These are phyloP conservation scores for Pluvianellus socialis DNA, from an alignment of 2,113 vertebrate species.

Conservation along the genomic window DNA sequence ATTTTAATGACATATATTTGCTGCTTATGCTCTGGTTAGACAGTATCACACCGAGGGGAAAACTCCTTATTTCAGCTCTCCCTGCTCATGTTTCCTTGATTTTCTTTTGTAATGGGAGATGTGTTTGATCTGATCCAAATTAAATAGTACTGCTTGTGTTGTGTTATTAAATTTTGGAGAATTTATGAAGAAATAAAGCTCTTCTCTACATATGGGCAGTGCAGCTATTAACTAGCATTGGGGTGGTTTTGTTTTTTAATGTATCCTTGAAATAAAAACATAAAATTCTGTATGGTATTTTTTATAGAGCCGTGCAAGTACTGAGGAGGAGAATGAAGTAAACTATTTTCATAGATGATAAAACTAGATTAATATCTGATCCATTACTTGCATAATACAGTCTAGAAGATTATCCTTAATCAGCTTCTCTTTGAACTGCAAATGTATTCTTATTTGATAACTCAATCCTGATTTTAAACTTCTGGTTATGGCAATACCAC, in stretches of 20 bases:
- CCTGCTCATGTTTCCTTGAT: not conserved
- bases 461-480: not conserved
- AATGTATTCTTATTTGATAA: not conserved
- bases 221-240: not conserved
- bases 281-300: not conserved
- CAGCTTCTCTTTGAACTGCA: not conserved
- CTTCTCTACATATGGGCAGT: rapidly evolving
- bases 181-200: not conserved
- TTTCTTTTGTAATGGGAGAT: not conserved
- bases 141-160: not conserved
- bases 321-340: not conserved
- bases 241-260: not conserved
- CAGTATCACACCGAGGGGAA: not conserved
- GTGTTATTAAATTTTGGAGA: not conserved
- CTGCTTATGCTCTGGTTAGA: not conserved
- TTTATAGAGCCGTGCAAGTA: not conserved
- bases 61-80: not conserved
- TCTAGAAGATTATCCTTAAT: not conserved
- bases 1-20: not conserved
- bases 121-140: not conserved
- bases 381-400: not conserved
- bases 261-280: not conserved
- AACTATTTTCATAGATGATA: not conserved
- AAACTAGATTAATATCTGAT: not conserved
- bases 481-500: not conserved